A percentile compares a stretch with the other conserved stretches of the same genome.
phyloP scores from a whole-genome alignment of 2,797 vertebrate species.

The Gymnocypris eckloni region DNA sequence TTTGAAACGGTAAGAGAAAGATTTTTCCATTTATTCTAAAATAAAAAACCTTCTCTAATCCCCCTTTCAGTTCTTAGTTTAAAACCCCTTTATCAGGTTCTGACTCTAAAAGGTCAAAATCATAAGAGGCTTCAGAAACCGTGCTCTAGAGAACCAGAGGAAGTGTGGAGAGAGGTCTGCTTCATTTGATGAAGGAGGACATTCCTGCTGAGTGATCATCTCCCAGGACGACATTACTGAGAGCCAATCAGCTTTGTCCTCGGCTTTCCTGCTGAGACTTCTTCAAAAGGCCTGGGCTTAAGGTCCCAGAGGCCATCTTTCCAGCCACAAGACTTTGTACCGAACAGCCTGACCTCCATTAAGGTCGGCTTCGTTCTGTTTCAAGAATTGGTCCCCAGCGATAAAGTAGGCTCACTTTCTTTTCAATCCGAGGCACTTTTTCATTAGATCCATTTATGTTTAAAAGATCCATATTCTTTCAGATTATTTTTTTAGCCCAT shows the following conservation, averaged over 20 bases:
- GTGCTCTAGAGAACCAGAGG: slow-evolving; percentile 32
- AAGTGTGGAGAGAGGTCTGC: slow-evolving; percentile 36
- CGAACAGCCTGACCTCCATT: slow-evolving; percentile 48
- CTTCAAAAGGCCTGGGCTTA: slow-evolving; percentile 38
- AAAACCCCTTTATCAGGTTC: slow-evolving; percentile 38
- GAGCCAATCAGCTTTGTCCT: slow-evolving; percentile 41
- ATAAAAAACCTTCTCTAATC: background rate
- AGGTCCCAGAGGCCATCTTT: slow-evolving; percentile 37
- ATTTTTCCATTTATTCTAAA: background rate
- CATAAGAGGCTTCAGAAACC: slow-evolving; percentile 26
- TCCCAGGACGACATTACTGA: slow-evolving; percentile 37
- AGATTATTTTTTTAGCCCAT: slow-evolving; percentile 14
- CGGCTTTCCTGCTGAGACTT: slow-evolving; percentile 40
- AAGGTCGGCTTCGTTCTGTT: slow-evolving; percentile 33
- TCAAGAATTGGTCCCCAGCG: slow-evolving; percentile 12
- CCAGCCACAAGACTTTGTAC: slow-evolving; percentile 42
- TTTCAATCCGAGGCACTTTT: slow-evolving; percentile 6
- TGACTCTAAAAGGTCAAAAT: slow-evolving; percentile 49
- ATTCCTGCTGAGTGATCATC: slow-evolving; percentile 49
- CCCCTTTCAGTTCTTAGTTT: slow-evolving; percentile 11
- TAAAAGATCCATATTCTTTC: slow-evolving; percentile 10
- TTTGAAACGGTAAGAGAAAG: background rate
- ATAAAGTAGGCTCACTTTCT: slow-evolving; percentile 16
- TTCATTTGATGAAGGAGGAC: slow-evolving; percentile 52
- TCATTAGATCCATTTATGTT: slow-evolving; percentile 41